Evolutionary conservation across 35 echinoderm and acorn worm genomes (phyloP).

Genomic region (Amphiura filiformis): DNA sequence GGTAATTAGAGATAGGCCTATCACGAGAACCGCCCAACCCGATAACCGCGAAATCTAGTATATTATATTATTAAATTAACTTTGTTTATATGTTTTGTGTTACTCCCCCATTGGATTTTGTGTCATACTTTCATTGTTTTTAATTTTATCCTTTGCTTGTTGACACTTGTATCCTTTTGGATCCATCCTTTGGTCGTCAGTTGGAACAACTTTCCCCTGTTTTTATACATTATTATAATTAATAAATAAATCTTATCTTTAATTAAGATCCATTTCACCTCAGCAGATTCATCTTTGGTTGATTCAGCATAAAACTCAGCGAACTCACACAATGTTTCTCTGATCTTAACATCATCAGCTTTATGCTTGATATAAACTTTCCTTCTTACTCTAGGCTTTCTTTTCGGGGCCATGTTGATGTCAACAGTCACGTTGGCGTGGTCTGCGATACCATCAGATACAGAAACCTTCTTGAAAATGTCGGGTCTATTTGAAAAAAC

Average conservation of each 20-base stretch:
- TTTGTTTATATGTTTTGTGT: too few relatives aligned
- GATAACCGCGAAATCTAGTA: too few relatives aligned
- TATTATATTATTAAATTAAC: too few relatives aligned
- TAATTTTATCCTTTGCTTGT: too few relatives aligned
- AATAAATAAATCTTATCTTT: not conserved
- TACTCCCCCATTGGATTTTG: too few relatives aligned
- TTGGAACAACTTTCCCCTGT: too few relatives aligned
- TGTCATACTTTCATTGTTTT: too few relatives aligned
- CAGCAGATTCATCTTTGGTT: not conserved
- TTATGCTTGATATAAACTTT: conserved; percentile 2
- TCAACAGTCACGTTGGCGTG: not conserved
- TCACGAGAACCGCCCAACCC: too few relatives aligned
- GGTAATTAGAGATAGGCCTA: too few relatives aligned
- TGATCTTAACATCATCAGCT: not conserved
- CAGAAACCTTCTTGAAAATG: not conserved
- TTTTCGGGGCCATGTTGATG: not conserved
- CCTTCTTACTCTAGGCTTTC: not conserved
- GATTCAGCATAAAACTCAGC: not conserved
- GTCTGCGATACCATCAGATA: not conserved
- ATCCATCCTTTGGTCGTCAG: too few relatives aligned
- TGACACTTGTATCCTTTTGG: too few relatives aligned
- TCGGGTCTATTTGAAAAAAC: conserved; percentile 12
- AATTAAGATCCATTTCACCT: conserved; percentile 4
- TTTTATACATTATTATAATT: too few relatives aligned
- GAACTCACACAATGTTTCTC: not conserved